phyloP scores from a whole-genome alignment of 2,797 vertebrate species.

The Oreochromis mossambicus region DNA sequence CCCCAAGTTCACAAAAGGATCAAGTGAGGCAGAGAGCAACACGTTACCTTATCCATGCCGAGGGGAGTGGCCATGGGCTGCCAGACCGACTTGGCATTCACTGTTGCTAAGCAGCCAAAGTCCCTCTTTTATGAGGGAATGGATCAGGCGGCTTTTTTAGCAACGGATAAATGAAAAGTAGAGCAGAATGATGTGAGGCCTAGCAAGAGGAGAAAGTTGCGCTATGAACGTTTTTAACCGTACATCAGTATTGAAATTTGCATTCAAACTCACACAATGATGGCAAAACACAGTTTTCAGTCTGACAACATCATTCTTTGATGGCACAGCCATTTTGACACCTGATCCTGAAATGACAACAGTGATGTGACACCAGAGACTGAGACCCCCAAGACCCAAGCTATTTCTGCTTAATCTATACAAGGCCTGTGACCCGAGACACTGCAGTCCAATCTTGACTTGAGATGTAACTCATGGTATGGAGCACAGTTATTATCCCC shows the following conservation, averaged over 20 bases:
- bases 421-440: slow-evolving; percentile 36
- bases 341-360: slow-evolving; percentile 36
- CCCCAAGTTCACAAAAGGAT: slow-evolving; percentile 51
- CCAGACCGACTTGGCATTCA: slow-evolving; percentile 66
- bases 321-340: slow-evolving; percentile 22
- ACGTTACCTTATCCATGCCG: slow-evolving; percentile 61
- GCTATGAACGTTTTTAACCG: not conserved
- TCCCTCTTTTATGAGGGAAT: slow-evolving; percentile 61
- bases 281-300: not conserved
- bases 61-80: slow-evolving; percentile 53
- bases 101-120: slow-evolving; percentile 74
- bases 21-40: slow-evolving; percentile 38
- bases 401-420: slow-evolving; percentile 75
- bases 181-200: slow-evolving; percentile 1
- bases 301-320: not conserved
- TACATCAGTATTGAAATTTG: not conserved
- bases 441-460: slow-evolving; percentile 41
- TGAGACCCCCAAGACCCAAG: slow-evolving; percentile 47
- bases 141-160: slow-evolving; percentile 50
- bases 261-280: not conserved
- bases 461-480: slow-evolving; percentile 23
- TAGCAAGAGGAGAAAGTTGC: not conserved
- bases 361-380: slow-evolving; percentile 32
- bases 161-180: slow-evolving; percentile 18
- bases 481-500: not conserved